Conservation (phyloP, 2,888 invertebrate genomes). For the Limnephilus lunatus region DNA sequence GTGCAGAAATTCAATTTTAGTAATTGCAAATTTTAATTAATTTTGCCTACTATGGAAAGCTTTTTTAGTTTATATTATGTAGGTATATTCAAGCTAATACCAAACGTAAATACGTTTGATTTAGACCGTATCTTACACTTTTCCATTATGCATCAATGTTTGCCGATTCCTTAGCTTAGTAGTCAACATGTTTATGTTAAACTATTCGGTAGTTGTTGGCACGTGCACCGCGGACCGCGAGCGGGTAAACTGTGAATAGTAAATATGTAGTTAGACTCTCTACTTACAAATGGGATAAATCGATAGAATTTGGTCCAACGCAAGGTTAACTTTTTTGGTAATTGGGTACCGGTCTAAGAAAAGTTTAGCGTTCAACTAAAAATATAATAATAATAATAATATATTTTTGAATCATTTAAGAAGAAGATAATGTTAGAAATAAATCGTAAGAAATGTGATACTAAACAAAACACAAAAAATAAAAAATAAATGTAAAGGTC, state of each 20-base stretch:
- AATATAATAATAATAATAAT: neutral
- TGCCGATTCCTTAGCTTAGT: neutral
- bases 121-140: neutral
- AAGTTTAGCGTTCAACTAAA: neutral
- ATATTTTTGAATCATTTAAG: neutral
- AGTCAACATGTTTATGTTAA: neutral
- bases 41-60: too few relatives aligned
- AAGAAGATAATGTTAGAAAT: neutral
- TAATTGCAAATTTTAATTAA: too few relatives aligned
- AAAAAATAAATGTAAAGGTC: too few relatives aligned
- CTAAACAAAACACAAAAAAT: too few relatives aligned
- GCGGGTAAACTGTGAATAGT: neutral
- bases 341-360: neutral
- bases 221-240: neutral
- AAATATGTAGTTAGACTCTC: neutral
- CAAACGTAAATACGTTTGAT: neutral
- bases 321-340: neutral
- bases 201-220: neutral
- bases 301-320: neutral
- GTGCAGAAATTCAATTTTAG: too few relatives aligned
- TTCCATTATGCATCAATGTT: neutral
- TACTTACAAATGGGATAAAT: neutral
- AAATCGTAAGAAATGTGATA: neutral
- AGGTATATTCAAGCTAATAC: neutral
- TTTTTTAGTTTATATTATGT: too few relatives aligned